phyloP scores from a whole-genome alignment of 2,797 vertebrate species.

The Eleutherodactylus coqui region DNA sequence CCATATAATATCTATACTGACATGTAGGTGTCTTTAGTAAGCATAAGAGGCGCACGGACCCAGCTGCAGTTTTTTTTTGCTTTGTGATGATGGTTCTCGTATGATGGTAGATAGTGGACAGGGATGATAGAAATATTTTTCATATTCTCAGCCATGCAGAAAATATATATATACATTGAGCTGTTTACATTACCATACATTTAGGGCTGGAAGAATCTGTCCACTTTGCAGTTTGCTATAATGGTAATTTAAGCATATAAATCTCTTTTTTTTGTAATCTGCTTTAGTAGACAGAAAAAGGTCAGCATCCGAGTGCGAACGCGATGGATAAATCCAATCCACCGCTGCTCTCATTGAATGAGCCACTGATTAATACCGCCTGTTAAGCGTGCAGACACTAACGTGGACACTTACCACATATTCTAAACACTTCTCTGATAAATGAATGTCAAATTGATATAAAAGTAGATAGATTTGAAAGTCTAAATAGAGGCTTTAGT shows the following conservation, averaged over 20 bases:
- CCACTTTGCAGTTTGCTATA: slow-evolving; percentile 59
- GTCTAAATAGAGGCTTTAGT: slow-evolving; percentile 51
- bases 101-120: background rate
- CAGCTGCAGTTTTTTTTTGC: background rate
- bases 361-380: slow-evolving; percentile 52
- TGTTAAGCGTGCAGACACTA: slow-evolving; percentile 23
- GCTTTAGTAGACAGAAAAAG: slow-evolving; percentile 63
- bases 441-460: slow-evolving; percentile 54
- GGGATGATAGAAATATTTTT: slow-evolving; percentile 8
- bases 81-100: background rate
- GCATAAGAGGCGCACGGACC: background rate
- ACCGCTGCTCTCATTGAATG: slow-evolving; percentile 27
- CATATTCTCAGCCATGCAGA: background rate
- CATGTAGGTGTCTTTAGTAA: background rate
- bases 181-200: slow-evolving; percentile 60
- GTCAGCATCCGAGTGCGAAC: slow-evolving; percentile 45
- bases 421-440: slow-evolving; percentile 48
- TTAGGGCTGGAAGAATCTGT: slow-evolving; percentile 32
- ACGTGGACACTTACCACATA: slow-evolving; percentile 22
- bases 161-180: slow-evolving; percentile 53
- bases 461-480: slow-evolving; percentile 55
- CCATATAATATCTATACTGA: background rate
- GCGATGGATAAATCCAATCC: slow-evolving; percentile 55
- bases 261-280: slow-evolving; percentile 59
- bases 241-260: slow-evolving; percentile 55